phyloP scores from a whole-genome alignment of 2,888 invertebrate genomes.

The Orthosia gracilis region DNA sequence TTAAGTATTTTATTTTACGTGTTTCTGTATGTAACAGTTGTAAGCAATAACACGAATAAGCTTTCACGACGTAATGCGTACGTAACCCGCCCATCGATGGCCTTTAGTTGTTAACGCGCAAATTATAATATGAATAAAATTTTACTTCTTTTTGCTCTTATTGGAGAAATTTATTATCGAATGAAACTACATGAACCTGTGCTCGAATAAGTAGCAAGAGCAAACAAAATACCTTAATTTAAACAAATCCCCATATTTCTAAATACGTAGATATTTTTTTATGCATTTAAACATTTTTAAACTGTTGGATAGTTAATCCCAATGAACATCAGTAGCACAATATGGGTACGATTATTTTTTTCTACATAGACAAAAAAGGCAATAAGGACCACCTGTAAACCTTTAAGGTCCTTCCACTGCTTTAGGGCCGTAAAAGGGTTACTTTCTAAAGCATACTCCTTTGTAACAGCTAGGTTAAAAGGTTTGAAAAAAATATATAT shows the following conservation, averaged over 20 bases:
- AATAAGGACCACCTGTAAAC: too few relatives aligned
- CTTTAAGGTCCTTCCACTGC: too few relatives aligned
- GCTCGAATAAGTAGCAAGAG: background rate
- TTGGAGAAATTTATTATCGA: constrained; percentile 14
- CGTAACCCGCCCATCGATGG: too few relatives aligned
- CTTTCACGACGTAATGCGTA: constrained; percentile 45
- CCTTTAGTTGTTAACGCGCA: constrained; percentile 15
- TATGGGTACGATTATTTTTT: background rate
- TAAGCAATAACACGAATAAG: constrained; percentile 45
- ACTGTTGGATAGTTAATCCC: background rate
- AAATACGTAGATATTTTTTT: background rate
- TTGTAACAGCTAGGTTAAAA: too few relatives aligned
- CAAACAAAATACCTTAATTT: background rate
- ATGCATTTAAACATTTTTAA: background rate
- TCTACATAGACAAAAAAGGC: constrained; percentile 1
- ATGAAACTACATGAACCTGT: background rate
- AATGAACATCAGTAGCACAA: background rate
- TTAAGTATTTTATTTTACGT: constrained; percentile 33
- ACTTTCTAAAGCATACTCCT: too few relatives aligned
- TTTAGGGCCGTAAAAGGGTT: too few relatives aligned
- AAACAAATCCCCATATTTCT: background rate
- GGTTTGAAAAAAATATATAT: too few relatives aligned
- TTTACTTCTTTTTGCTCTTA: constrained; percentile 18
- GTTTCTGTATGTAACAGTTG: constrained; percentile 26
- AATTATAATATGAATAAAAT: constrained; percentile 27